phyloP scores from a whole-genome alignment of 2,888 invertebrate species.

The Scelioninae gen. 1 region DNA sequence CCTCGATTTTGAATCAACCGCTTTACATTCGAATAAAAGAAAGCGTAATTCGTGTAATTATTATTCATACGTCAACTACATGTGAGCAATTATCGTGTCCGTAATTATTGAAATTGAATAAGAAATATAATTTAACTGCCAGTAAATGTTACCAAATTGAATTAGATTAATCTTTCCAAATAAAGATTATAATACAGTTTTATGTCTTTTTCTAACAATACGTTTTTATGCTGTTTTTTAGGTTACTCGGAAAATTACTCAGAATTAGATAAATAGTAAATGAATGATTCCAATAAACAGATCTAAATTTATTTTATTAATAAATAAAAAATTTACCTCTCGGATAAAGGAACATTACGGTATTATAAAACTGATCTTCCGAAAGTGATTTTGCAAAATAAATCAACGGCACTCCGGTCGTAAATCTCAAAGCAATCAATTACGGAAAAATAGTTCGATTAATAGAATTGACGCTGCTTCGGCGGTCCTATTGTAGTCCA shows the following conservation, averaged over 20 bases:
- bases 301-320: constrained; percentile 20
- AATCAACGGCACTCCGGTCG: constrained; percentile 10
- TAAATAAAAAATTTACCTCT: constrained; percentile 1
- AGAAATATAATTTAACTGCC: constrained; percentile 3
- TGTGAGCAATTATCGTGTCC: constrained; percentile 19
- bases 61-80: constrained; percentile 20
- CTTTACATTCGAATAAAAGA: constrained; percentile 15
- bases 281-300: neutral
- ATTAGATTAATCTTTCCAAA: too few species aligned
- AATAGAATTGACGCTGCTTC: constrained; percentile 21
- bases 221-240: constrained; percentile 4
- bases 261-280: neutral
- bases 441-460: constrained; percentile 28
- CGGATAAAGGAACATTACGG: constrained; percentile 15
- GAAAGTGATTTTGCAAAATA: constrained; percentile 19
- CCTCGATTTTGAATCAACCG: constrained; percentile 28
- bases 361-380: constrained; percentile 14
- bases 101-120: constrained; percentile 1
- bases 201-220: too few species aligned
- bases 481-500: neutral
- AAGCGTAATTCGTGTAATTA: constrained; percentile 33
- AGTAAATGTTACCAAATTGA: neutral
- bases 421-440: constrained; percentile 31
- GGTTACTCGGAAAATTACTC: neutral
- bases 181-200: too few species aligned